These are phyloP conservation scores for Tenualosa thibaudeaui DNA, from an alignment of 2,797 vertebrate species.

Conservation along the genomic window DNA sequence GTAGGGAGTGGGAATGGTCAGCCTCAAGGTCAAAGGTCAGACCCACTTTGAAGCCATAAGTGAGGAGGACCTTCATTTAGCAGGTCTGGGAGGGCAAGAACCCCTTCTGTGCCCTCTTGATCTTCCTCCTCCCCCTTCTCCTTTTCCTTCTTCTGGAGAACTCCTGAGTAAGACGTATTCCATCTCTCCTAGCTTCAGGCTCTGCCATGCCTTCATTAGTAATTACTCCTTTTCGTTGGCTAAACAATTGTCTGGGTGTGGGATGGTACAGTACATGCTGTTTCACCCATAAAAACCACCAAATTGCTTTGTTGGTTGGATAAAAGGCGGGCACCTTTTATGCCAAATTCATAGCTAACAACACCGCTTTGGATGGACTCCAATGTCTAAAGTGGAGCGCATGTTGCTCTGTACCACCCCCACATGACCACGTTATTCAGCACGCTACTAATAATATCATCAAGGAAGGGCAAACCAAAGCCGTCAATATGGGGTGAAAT, in stretches of 20 bases:
- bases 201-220: neutral
- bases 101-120: neutral
- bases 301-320: too few species aligned
- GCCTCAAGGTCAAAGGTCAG: conserved; percentile 59
- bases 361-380: too few species aligned
- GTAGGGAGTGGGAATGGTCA: conserved; percentile 15
- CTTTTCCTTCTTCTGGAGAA: neutral
- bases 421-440: too few species aligned
- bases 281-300: neutral
- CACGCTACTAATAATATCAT: too few species aligned
- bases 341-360: too few species aligned
- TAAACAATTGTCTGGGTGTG: neutral
- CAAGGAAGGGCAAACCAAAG: too few species aligned
- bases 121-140: neutral
- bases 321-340: too few species aligned
- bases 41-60: conserved; percentile 61
- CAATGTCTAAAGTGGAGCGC: too few species aligned
- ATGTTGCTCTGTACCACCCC: too few species aligned
- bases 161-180: neutral
- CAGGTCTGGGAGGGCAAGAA: neutral
- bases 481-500: neutral
- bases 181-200: neutral
- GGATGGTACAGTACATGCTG: neutral
- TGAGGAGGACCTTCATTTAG: conserved; percentile 19
- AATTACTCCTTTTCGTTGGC: neutral